phyloP scores from a whole-genome alignment of 2,888 invertebrate species.

The Listrodromus nycthemerus region DNA sequence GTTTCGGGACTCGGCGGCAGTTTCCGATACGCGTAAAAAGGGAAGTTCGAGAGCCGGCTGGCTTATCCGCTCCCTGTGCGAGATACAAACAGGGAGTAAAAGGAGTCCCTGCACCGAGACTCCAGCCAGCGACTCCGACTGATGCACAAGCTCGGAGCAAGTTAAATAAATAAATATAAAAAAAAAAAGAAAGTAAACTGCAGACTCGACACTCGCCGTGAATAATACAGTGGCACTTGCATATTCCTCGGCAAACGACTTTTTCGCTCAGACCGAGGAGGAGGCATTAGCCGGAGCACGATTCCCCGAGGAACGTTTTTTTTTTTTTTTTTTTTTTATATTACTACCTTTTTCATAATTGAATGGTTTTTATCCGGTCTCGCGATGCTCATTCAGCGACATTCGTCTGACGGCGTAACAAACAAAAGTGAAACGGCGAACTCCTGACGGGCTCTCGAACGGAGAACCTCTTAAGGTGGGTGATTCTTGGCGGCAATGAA shows the following conservation, averaged over 20 bases:
- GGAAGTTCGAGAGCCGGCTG: neutral
- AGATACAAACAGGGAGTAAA: slow-evolving; percentile 3
- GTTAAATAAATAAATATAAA: neutral
- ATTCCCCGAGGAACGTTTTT: slow-evolving; percentile 45
- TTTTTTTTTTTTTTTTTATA: slow-evolving; percentile 54
- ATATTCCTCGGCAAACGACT: slow-evolving; percentile 59
- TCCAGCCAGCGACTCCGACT: neutral
- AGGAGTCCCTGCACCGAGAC: slow-evolving; percentile 27
- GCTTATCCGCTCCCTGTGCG: slow-evolving; percentile 12
- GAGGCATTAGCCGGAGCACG: slow-evolving; percentile 54
- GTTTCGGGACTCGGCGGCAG: neutral
- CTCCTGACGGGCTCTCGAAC: neutral
- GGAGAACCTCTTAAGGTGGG: neutral
- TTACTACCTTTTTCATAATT: slow-evolving; percentile 58
- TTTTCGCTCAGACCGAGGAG: slow-evolving; percentile 50
- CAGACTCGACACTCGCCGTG: slow-evolving; percentile 53
- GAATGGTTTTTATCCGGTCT: slow-evolving; percentile 45
- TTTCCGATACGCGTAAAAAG: neutral
- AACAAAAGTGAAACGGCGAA: neutral
- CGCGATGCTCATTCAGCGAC: slow-evolving; percentile 9
- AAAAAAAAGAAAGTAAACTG: slow-evolving; percentile 36
- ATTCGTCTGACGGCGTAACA: neutral
- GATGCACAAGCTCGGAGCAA: slow-evolving; percentile 39
- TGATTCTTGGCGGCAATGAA: slow-evolving; percentile 20
- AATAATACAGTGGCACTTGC: slow-evolving; percentile 63